Base-by-base conservation (phyloP, 2,888 invertebrate genomes). In the Gari tellinella region DNA sequence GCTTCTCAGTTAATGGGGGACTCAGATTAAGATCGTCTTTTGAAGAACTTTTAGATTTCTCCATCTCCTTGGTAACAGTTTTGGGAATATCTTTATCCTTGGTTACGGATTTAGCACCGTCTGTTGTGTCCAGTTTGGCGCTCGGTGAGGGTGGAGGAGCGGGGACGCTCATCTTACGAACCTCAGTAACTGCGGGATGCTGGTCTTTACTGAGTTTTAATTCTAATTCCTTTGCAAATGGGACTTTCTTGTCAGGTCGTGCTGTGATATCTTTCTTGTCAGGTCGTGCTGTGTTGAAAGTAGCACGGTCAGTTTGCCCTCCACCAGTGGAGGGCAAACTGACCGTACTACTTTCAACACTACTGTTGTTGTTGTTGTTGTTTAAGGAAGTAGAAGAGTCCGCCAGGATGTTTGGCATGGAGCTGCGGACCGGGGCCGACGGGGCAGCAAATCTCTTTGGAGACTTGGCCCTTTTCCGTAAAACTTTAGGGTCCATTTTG, bases 361-460 rank as follows among this genome's bases (percentile, higher is more conserved):
- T 69, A 12, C 60, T 45, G 41, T 72, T 67, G n/a, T 70, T 67
- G 10, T 38, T 23, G 48, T 48, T 67, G 10, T 66, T 61, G 14
- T 57, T 46, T n/a, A 75, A n/a, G 15, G 74, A 75, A n/a, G 62
- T 25, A 41, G 52, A 57, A 21, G 80, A 64, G 37, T 79, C 76
- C 17, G 65, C 51, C 14, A 55, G 46, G 14, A 73, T 66, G 23
- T 74, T 75, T 15, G 79, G 79, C 46, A 80, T 63, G 3, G 80
- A 76, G 0, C 72, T 51, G n/a, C 84, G 48, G 17, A 51, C 58
- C 8, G 81, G 66, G 1, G 81, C 82, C 7, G 81, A 70, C 1
- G 88, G 87, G 2, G 88, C 86, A 1, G 82, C 75, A 23, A 70
- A 70, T 37, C 87, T 77, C 60, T 88, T 88, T 4, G 88, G 88